Percentiles rank a stretch among this genome's conserved stretches.
Conservation (phyloP, 2,797 vertebrate genomes). For the Enteromius fasciolatus region DNA sequence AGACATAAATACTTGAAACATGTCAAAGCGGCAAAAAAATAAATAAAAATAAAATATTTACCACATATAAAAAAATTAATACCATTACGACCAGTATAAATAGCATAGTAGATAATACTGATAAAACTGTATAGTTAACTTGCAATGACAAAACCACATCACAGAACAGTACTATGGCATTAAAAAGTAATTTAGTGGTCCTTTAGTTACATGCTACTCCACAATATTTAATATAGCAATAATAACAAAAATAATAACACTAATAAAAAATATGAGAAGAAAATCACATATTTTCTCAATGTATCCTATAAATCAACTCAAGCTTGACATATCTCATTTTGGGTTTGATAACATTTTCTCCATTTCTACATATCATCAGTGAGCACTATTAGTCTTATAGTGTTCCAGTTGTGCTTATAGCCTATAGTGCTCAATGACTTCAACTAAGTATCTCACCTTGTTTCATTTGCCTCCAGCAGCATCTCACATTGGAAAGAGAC, state of each 20-base stretch:
- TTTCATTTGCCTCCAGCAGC: constrained; percentile 68
- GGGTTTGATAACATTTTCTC: background rate
- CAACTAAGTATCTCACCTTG: constrained; percentile 71
- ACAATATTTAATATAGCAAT: background rate
- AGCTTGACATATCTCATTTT: background rate
- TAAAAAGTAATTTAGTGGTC: background rate
- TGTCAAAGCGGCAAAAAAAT: background rate
- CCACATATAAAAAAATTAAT: background rate
- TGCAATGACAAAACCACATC: background rate
- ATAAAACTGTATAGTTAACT: background rate
- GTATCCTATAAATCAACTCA: background rate
- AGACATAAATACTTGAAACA: background rate
- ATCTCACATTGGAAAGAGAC: constrained; percentile 68
- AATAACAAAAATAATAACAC: background rate
- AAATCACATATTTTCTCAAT: constrained; percentile 1
- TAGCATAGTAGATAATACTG: background rate
- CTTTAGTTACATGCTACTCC: background rate
- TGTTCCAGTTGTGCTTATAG: constrained; percentile 34
- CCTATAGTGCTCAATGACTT: constrained; percentile 60
- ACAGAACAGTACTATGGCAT: background rate
- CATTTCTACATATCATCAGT: background rate
- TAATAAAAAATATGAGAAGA: background rate
- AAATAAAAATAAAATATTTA: background rate
- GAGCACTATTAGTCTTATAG: constrained; percentile 21
- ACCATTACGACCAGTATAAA: background rate